Evolutionary conservation across 2,113 vertebrate genomes (phyloP).

Genomic region (Copsychus sechellarum): DNA sequence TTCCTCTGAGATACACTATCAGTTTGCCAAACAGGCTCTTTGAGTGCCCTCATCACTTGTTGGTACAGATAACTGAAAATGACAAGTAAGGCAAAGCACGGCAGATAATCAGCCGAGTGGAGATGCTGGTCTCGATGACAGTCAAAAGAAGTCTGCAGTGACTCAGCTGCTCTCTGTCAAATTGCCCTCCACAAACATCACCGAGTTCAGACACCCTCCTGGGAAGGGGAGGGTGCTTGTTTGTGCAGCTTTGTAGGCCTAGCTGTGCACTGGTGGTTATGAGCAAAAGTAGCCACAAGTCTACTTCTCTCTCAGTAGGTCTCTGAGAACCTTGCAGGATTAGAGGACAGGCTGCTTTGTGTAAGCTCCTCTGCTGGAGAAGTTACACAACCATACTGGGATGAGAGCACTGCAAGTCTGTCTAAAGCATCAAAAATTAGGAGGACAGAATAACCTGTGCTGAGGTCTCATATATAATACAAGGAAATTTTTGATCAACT

Average conservation of each 20-base stretch:
- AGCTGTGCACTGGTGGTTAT: not conserved
- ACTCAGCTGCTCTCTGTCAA: not conserved
- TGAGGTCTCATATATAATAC: not conserved
- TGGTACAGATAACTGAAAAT: not conserved
- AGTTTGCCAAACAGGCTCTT: not conserved
- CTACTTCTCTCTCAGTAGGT: not conserved
- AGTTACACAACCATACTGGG: not conserved
- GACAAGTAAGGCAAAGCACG: not conserved
- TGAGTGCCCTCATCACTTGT: not conserved
- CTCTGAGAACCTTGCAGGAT: not conserved
- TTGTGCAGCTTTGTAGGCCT: not conserved
- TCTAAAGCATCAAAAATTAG: not conserved
- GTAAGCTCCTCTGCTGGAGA: not conserved
- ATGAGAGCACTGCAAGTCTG: not conserved
- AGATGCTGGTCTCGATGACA: not conserved
- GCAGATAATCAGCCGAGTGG: not conserved
- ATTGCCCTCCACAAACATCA: not conserved
- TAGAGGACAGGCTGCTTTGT: not conserved
- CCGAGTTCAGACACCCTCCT: not conserved
- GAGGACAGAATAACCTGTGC: not conserved
- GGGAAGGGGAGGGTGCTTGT: fast-evolving
- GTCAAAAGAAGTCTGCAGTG: not conserved
- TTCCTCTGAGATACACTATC: not conserved
- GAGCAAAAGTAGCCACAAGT: not conserved
- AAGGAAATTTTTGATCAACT: not conserved